Conservation (phyloP, 2,888 invertebrate species). For the Ochlodes sylvanus region DNA sequence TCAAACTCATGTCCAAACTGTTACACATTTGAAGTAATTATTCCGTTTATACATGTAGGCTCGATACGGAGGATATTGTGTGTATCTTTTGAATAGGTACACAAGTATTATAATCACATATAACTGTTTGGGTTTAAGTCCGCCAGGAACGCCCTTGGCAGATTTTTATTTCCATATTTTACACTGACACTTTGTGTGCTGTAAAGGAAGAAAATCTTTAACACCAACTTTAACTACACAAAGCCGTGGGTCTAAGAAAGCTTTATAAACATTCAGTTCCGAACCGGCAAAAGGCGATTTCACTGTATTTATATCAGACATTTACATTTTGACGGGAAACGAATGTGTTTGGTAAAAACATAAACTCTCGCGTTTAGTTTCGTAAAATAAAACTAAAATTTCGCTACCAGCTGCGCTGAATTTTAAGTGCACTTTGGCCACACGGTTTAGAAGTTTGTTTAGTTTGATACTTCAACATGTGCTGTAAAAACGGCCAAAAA, state of each 20-base stretch:
- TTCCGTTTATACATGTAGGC: too few species aligned
- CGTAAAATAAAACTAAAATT: constrained; percentile 64
- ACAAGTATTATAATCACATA: too few species aligned
- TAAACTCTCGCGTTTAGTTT: constrained; percentile 56
- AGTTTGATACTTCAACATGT: constrained; percentile 53
- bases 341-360: constrained; percentile 49
- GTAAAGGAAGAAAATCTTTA: neutral
- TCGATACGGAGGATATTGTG: too few species aligned
- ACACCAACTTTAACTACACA: neutral
- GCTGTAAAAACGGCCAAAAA: constrained; percentile 64
- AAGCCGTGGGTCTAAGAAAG: neutral
- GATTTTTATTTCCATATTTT: neutral
- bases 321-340: constrained; percentile 41
- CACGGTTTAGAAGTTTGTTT: constrained; percentile 68
- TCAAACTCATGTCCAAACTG: too few species aligned
- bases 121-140: too few species aligned
- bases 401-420: constrained; percentile 60
- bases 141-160: too few species aligned
- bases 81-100: too few species aligned
- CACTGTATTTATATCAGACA: constrained; percentile 31
- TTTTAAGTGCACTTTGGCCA: constrained; percentile 61
- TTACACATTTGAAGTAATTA: too few species aligned
- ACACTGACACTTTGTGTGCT: neutral
- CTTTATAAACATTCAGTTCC: constrained; percentile 31
- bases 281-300: constrained; percentile 27